These are phyloP conservation scores for Lithosia quadra DNA, from an alignment of 2,888 invertebrate species.

Conservation along the genomic window DNA sequence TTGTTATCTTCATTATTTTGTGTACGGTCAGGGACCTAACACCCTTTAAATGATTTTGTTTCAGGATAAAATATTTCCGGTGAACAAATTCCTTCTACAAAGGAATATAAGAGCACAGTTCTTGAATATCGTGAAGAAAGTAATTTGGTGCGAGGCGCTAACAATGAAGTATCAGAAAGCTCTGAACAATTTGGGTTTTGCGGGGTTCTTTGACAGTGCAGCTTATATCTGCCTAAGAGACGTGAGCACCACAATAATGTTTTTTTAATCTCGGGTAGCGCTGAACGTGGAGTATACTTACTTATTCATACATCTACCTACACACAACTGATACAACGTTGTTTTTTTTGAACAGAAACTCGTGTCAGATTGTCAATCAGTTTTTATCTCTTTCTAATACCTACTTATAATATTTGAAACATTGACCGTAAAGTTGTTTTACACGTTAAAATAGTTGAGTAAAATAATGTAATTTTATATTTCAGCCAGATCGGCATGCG, in stretches of 20 bases:
- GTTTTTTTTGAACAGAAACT: too few relatives aligned
- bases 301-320: too few relatives aligned
- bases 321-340: too few relatives aligned
- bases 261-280: background rate
- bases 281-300: too few relatives aligned
- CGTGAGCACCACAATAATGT: constrained; percentile 59
- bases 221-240: constrained; percentile 68
- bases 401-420: too few relatives aligned
- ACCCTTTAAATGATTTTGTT: too few relatives aligned
- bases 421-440: background rate
- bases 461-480: constrained; percentile 33
- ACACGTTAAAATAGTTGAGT: constrained; percentile 68
- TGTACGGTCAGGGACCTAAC: background rate
- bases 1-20: background rate
- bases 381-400: background rate
- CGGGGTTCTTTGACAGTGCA: constrained; percentile 56
- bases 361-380: too few relatives aligned
- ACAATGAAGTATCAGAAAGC: constrained; percentile 67
- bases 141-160: constrained; percentile 72
- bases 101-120: constrained; percentile 71
- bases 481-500: constrained; percentile 69
- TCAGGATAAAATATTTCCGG: constrained; percentile 72
- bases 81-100: constrained; percentile 70
- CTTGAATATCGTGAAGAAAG: constrained; percentile 69
- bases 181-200: constrained; percentile 65